Conservation (phyloP, 2,888 invertebrate species). For the Cephonodes hylas region DNA sequence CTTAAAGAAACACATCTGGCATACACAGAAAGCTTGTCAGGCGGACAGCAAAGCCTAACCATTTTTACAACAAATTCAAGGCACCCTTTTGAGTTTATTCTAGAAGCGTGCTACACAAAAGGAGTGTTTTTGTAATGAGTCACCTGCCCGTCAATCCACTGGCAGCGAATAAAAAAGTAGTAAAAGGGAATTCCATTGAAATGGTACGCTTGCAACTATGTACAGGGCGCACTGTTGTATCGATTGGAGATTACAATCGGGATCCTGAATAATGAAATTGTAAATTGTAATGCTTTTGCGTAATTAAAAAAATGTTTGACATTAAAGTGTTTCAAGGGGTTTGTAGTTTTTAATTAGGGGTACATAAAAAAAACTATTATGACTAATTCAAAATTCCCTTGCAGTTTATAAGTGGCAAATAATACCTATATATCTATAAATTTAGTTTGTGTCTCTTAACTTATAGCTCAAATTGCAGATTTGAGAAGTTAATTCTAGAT, state of each 20-base stretch:
- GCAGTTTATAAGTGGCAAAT: too few species aligned
- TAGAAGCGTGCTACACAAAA: background rate
- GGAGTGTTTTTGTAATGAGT: background rate
- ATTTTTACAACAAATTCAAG: background rate
- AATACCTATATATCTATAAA: too few species aligned
- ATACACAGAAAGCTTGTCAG: too few species aligned
- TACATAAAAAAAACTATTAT: too few species aligned
- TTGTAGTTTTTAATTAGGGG: too few species aligned
- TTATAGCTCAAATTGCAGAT: too few species aligned
- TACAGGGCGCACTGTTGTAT: background rate
- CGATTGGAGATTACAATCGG: constrained; percentile 1
- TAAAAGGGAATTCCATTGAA: background rate
- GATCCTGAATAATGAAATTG: background rate
- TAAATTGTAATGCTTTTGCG: background rate
- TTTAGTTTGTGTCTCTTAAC: too few species aligned
- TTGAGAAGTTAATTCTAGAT: too few species aligned
- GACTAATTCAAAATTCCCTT: too few species aligned
- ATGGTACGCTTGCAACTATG: background rate
- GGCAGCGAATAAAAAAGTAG: background rate
- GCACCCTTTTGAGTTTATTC: background rate
- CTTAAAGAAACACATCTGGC: background rate
- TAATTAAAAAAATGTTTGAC: too few species aligned
- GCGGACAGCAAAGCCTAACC: background rate
- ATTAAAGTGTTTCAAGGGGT: too few species aligned
- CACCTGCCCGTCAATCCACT: background rate